Conservation (phyloP, 2,888 invertebrate species). For the Osmoderma eremita region DNA sequence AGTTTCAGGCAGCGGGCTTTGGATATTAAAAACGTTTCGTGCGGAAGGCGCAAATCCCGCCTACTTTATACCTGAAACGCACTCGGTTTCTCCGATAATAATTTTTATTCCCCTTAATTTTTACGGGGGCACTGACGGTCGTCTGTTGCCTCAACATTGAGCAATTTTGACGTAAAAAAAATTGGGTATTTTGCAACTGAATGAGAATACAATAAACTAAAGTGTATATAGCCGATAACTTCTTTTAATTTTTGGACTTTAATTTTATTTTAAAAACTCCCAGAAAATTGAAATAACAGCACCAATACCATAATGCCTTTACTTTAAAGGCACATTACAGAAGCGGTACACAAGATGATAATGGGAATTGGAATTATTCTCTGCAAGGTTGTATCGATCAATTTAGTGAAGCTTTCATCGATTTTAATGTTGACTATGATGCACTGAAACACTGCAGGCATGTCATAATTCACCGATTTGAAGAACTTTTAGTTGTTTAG, state of each 20-base stretch:
- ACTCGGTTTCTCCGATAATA: conserved; percentile 19
- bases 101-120: conserved; percentile 36
- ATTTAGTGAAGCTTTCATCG: too few species aligned
- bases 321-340: too few species aligned
- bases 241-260: conserved; percentile 24
- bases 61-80: conserved; percentile 32
- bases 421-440: too few species aligned
- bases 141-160: conserved; percentile 4
- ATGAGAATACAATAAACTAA: conserved; percentile 33
- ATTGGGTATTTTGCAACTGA: conserved; percentile 16
- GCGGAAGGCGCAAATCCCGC: conserved; percentile 26
- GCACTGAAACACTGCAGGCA: too few species aligned
- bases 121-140: conserved; percentile 21
- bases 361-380: too few species aligned
- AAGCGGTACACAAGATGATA: too few species aligned
- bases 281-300: too few species aligned
- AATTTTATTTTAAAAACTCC: conserved; percentile 7
- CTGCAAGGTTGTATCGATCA: too few species aligned
- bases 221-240: conserved; percentile 12
- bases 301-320: too few species aligned
- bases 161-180: conserved; percentile 5
- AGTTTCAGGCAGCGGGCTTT: conserved; percentile 36
- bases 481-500: too few species aligned
- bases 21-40: conserved; percentile 32
- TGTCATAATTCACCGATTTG: too few species aligned